Evolutionary conservation across 2,113 vertebrate genomes (phyloP).

Genomic region (Rhagologus leucostigma): DNA sequence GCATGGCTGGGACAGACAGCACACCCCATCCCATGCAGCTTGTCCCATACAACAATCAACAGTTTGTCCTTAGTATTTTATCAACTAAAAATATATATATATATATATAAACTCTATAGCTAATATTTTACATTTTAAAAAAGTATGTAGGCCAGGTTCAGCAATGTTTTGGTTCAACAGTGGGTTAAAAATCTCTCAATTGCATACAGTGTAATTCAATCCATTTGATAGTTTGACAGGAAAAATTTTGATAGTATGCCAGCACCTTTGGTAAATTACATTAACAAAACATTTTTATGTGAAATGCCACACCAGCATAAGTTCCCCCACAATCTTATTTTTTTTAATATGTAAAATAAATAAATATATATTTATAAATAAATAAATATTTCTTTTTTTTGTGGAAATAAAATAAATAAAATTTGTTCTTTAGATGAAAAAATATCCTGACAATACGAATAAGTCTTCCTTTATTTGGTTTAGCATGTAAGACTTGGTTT

Average conservation of each 20-base stretch:
- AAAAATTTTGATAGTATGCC: background rate
- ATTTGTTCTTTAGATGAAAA: background rate
- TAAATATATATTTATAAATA: background rate
- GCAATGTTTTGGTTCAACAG: background rate
- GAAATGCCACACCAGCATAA: background rate
- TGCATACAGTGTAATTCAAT: background rate
- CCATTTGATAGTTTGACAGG: background rate
- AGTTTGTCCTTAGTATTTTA: background rate
- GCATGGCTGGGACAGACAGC: background rate
- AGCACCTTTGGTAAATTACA: background rate
- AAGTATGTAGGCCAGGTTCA: background rate
- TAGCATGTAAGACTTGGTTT: background rate
- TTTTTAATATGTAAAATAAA: background rate
- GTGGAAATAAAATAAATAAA: background rate
- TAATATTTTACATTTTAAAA: background rate
- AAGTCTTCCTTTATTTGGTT: background rate
- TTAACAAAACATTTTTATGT: background rate
- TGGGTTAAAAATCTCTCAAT: background rate
- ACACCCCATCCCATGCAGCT: background rate
- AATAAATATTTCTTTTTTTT: background rate
- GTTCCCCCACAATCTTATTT: background rate
- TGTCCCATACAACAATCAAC: no score
- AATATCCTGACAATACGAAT: background rate
- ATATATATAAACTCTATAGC: background rate
- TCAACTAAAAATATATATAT: background rate